These are phyloP conservation scores for Choreutis nemorana DNA, from an alignment of 2,888 invertebrate genomes.

Conservation along the genomic window DNA sequence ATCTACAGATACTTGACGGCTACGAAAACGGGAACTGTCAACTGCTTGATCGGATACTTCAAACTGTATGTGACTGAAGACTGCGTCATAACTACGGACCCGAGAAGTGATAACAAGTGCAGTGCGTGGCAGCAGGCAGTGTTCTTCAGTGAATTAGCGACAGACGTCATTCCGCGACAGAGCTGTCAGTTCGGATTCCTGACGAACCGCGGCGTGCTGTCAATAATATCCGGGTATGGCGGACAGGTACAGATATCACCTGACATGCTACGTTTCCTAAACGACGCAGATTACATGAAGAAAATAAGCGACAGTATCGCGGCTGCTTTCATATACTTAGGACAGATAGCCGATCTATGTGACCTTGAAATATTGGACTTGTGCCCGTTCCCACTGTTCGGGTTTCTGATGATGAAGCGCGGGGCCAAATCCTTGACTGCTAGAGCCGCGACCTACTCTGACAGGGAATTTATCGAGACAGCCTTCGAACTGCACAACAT, in stretches of 20 bases:
- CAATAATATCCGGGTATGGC: slow-evolving; percentile 9
- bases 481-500: no score
- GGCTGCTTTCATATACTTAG: slow-evolving; percentile 37
- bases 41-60: slow-evolving; percentile 73
- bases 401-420: slow-evolving; percentile 46
- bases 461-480: no score
- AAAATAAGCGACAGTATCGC: slow-evolving; percentile 38
- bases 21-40: slow-evolving; percentile 42
- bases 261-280: slow-evolving; percentile 47
- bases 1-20: not conserved
- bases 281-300: slow-evolving; percentile 53
- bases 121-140: slow-evolving; percentile 29
- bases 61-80: slow-evolving; percentile 67
- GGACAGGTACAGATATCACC: slow-evolving; percentile 25
- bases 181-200: not conserved
- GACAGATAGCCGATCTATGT: slow-evolving; percentile 33
- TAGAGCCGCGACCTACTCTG: slow-evolving; percentile 19
- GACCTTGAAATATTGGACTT: slow-evolving; percentile 46
- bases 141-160: not conserved
- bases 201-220: not conserved
- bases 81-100: slow-evolving; percentile 60
- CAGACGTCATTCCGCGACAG: not conserved
- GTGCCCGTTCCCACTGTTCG: slow-evolving; percentile 60
- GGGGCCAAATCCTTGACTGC: slow-evolving; percentile 31
- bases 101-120: slow-evolving; percentile 28